A percentile compares a stretch with the other conserved stretches of the same genome.
Evolutionary conservation across 2,888 invertebrate species (phyloP).

Genomic region (Cephalotes varians): DNA sequence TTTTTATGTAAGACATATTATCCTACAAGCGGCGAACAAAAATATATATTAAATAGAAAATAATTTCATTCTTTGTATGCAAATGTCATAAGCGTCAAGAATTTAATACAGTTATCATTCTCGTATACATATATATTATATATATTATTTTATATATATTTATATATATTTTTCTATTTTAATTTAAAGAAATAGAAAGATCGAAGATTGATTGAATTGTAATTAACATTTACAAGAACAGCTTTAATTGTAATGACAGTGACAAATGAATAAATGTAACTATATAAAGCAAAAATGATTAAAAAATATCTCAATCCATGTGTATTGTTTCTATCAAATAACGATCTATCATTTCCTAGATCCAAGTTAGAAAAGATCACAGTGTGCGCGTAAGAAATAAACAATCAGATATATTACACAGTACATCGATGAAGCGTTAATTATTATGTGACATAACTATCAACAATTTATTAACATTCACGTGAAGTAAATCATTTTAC

Average conservation of each 20-base stretch:
- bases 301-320: neutral
- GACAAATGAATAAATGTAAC: constrained; percentile 7
- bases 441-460: constrained; percentile 6
- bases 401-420: neutral
- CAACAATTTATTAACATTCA: neutral
- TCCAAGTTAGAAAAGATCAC: constrained; percentile 18
- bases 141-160: too few species aligned
- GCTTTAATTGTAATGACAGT: neutral
- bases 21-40: neutral
- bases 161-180: neutral
- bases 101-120: neutral
- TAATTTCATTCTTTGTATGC: neutral
- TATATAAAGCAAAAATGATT: constrained; percentile 16
- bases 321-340: neutral
- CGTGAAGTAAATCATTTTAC: neutral
- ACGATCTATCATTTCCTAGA: constrained; percentile 15
- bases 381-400: neutral
- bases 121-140: too few species aligned
- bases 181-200: neutral
- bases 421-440: constrained; percentile 20
- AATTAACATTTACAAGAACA: constrained; percentile 21
- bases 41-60: neutral
- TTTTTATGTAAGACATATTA: neutral
- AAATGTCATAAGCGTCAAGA: neutral
- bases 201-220: neutral